phyloP scores from a whole-genome alignment of 2,113 vertebrate species.

The Scalopus aquaticus region DNA sequence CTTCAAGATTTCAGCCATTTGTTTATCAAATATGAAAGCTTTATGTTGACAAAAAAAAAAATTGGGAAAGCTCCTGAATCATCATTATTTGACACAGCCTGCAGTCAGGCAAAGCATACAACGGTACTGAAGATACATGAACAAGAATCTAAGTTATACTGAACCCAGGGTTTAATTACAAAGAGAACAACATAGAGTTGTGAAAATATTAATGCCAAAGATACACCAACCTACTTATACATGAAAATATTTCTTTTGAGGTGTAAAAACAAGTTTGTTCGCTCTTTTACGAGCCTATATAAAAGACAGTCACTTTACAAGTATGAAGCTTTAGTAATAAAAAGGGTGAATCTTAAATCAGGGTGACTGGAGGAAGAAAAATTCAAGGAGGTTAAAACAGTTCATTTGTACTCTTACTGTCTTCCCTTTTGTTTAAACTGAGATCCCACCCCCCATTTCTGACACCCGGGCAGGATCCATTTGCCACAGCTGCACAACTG shows the following conservation, averaged over 20 bases:
- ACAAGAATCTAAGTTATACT: background rate
- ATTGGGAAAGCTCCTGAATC: background rate
- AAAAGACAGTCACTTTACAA: background rate
- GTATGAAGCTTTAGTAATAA: background rate
- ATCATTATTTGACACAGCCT: background rate
- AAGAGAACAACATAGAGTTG: background rate
- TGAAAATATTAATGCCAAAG: slow-evolving; percentile 3
- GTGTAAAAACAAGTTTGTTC: background rate
- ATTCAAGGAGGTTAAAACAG: slow-evolving; percentile 15
- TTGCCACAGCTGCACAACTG: slow-evolving; percentile 70
- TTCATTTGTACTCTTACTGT: background rate
- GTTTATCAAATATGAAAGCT: slow-evolving; percentile 8
- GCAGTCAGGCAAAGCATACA: background rate
- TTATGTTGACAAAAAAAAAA: slow-evolving; percentile 17
- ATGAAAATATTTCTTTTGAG: slow-evolving; percentile 1
- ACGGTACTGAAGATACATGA: background rate
- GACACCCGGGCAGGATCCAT: background rate
- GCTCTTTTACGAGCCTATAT: background rate
- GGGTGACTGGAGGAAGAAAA: background rate
- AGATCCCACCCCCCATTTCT: slow-evolving; percentile 13
- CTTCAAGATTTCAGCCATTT: slow-evolving; percentile 8
- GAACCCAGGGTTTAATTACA: background rate
- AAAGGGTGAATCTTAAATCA: slow-evolving; percentile 31
- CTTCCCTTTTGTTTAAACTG: slow-evolving; percentile 11
- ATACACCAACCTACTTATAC: background rate